Base-by-base conservation (phyloP, 1,140 invertebrate genomes). In the Drosophila persimilis region DNA sequence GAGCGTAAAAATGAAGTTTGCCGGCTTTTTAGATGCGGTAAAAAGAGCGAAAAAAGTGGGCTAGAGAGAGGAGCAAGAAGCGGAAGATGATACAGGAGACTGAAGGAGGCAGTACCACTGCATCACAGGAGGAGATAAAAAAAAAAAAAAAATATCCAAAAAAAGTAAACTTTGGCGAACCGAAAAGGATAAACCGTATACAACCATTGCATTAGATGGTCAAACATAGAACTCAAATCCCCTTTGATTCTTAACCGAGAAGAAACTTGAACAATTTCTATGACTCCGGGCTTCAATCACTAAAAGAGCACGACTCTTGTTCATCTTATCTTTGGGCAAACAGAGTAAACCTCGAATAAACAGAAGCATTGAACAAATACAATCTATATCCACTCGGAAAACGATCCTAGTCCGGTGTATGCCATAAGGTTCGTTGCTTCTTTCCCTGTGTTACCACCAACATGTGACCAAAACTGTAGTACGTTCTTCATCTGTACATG, bases 21-120 rank as follows among this genome's bases (percentile, higher is more conserved):
- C 79, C 79, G 79, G 79, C 79, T 73, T 81, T 81, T 77, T 70
- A 59, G 58, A 51, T 41, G 46, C 1, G 35, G 52, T 50, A 24
- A 45, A 26, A 62, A 43, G 6, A 43, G 31, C 11, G 47, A 66
- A 71, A 35, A 8, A 7, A 31, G 7, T 1, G 2, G 29, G 6
- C 29, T 45, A 26, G 22, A 53, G 58, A 39, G 11, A 63, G 17
- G 15, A 46, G 29, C 46, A 24, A 17, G 13, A 47, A 54, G 5
- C 13, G 22, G 50, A n/a, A 66, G 15, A 61, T 35, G 50, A 29
- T 17, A 15, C 6, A 29, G 4, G 20, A 44, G 45, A 67, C 29
- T 67, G 48, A 8, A 31, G 8, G 31, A 31, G 31, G 31, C 31
- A 31, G 29, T 7, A 9, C 29, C 26, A 29, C 26, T 29, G 26